Conservation (phyloP, 2,113 vertebrate genomes). For the Scortum barcoo region DNA sequence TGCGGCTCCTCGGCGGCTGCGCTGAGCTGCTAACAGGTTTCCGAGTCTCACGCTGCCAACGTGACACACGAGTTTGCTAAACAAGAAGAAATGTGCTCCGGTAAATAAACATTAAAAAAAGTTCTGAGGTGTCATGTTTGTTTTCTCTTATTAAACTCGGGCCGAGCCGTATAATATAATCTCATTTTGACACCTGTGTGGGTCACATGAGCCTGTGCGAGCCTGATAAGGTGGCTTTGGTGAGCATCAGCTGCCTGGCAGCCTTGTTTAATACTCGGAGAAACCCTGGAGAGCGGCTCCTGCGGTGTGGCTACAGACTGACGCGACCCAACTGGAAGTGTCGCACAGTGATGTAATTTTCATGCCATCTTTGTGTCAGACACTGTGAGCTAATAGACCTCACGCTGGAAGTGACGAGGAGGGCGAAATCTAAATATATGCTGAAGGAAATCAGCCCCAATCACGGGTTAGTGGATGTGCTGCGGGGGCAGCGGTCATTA, state of each 20-base stretch:
- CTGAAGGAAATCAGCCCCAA: conserved; percentile 12
- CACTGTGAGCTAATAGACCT: background rate
- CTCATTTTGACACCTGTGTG: background rate
- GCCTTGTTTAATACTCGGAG: background rate
- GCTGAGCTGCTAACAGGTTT: background rate
- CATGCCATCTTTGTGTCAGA: conserved; percentile 28
- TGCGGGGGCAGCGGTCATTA: conserved; percentile 35
- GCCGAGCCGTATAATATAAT: background rate
- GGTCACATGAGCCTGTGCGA: background rate
- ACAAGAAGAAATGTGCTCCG: background rate
- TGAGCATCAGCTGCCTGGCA: background rate
- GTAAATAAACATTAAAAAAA: background rate
- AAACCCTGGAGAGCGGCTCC: conserved; percentile 27
- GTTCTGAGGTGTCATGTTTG: background rate
- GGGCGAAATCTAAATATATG: background rate
- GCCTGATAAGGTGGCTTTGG: background rate
- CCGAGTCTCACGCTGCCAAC: background rate
- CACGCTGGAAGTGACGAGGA: background rate
- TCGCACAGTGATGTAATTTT: background rate
- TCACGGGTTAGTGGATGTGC: conserved; percentile 12
- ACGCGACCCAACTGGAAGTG: background rate
- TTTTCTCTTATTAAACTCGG: background rate
- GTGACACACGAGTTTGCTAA: background rate
- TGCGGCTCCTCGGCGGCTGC: background rate
- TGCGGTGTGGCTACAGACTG: background rate